Evolutionary conservation across 2,888 invertebrate species (phyloP).

Genomic region (Piscicola geometra): DNA sequence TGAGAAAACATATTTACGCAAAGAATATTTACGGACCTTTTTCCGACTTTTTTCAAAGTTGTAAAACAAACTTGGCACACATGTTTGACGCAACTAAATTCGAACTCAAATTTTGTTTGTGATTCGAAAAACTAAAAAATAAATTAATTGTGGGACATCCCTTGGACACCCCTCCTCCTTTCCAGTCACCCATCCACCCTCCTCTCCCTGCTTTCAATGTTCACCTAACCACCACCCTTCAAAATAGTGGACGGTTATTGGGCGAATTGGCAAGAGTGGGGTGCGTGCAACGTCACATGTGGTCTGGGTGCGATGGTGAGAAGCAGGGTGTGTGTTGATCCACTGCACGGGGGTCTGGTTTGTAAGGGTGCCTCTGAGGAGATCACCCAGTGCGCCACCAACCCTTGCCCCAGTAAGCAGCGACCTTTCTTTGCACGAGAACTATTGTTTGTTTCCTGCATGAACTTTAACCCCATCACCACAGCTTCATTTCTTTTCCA

Average conservation of each 20-base stretch:
- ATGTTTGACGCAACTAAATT: neutral
- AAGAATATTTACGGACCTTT: neutral
- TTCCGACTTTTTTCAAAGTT: neutral
- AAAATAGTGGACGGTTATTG: constrained; percentile 41
- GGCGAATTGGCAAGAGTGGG: constrained; percentile 39
- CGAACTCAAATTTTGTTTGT: too few relatives aligned
- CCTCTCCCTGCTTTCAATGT: too few relatives aligned
- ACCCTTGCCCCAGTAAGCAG: constrained; percentile 34
- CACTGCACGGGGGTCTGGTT: constrained; percentile 36
- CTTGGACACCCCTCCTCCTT: neutral
- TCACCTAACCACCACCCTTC: too few relatives aligned
- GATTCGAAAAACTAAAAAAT: too few relatives aligned
- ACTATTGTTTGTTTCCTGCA: too few relatives aligned
- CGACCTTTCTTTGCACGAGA: too few relatives aligned
- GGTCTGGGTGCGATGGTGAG: constrained; percentile 34
- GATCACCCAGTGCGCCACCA: constrained; percentile 24
- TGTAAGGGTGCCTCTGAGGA: constrained; percentile 36
- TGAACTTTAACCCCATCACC: too few relatives aligned
- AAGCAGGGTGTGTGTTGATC: constrained; percentile 33
- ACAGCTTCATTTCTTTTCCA: too few relatives aligned
- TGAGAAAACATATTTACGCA: too few relatives aligned
- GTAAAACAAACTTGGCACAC: neutral
- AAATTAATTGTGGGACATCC: neutral
- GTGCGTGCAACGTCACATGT: constrained; percentile 38
- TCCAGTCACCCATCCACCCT: neutral